phyloP scores from a whole-genome alignment of 2,888 invertebrate species.

The Malachius bipustulatus region DNA sequence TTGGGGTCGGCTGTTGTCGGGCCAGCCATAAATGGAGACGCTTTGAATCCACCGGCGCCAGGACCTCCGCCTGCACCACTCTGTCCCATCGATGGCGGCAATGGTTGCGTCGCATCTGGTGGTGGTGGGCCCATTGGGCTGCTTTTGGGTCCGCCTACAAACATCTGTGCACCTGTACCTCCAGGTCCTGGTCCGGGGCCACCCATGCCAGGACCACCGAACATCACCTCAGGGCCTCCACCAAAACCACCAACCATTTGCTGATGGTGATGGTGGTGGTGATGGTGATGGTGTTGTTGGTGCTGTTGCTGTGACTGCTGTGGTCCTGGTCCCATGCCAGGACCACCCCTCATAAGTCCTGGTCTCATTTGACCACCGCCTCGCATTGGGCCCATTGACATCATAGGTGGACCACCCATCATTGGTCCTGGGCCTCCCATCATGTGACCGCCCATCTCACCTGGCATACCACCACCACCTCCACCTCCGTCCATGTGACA shows the following conservation, averaged over 20 bases:
- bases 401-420: conserved; percentile 37
- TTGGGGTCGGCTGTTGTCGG: conserved; percentile 81
- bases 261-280: too few species aligned
- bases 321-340: conserved; percentile 35
- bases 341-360: conserved; percentile 36
- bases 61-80: too few species aligned
- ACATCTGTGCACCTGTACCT: conserved; percentile 44
- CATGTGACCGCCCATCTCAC: conserved; percentile 41
- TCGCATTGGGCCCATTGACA: too few species aligned
- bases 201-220: conserved; percentile 31
- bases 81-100: conserved; percentile 70
- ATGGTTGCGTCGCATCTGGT: conserved; percentile 56
- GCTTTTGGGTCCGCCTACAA: conserved; percentile 44
- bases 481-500: conserved; percentile 37
- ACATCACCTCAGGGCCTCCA: conserved; percentile 29
- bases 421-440: conserved; percentile 34
- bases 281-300: too few species aligned
- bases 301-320: too few species aligned
- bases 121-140: conserved; percentile 46
- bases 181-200: conserved; percentile 34
- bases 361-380: conserved; percentile 37
- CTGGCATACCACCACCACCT: conserved; percentile 32
- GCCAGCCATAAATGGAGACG: conserved; percentile 69
- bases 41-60: conserved; percentile 69
- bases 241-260: conserved; percentile 35